A percentile compares a stretch with the other conserved stretches of the same genome.
Evolutionary conservation across 2,888 invertebrate genomes (phyloP).

Genomic region (Coenonympha arcania): DNA sequence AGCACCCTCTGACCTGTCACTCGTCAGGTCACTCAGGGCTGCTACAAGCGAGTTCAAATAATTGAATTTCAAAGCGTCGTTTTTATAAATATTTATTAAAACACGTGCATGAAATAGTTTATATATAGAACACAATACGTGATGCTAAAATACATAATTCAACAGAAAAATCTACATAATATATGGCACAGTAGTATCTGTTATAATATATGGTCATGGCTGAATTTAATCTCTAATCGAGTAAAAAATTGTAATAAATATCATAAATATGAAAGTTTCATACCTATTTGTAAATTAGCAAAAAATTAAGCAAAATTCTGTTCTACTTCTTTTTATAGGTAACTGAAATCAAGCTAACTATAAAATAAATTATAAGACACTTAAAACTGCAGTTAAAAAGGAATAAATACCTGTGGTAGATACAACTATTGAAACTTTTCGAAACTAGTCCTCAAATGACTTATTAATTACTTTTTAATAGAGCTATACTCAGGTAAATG

Average conservation of each 20-base stretch:
- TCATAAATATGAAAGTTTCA: too few species aligned
- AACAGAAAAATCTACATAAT: background rate
- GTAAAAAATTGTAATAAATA: too few species aligned
- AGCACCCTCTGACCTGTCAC: too few species aligned
- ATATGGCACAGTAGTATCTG: too few species aligned
- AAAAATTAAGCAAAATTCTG: too few species aligned
- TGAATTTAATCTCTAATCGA: too few species aligned
- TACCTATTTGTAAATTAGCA: too few species aligned
- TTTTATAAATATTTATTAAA: constrained; percentile 25
- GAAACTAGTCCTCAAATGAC: background rate
- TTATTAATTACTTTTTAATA: constrained; percentile 2
- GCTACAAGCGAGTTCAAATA: constrained; percentile 14
- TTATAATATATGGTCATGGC: too few species aligned
- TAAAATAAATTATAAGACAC: too few species aligned
- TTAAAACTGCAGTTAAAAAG: too few species aligned
- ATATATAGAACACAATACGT: background rate
- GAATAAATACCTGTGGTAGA: background rate
- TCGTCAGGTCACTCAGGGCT: constrained; percentile 3
- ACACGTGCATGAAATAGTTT: constrained; percentile 18
- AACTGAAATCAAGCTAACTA: too few species aligned
- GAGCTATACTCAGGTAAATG: background rate
- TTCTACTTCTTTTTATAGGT: too few species aligned
- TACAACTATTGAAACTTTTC: background rate
- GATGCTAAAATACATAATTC: constrained; percentile 3
- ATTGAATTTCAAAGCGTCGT: constrained; percentile 21